phyloP scores from a whole-genome alignment of 1,140 invertebrate species.

The Lanistes nyassanus region DNA sequence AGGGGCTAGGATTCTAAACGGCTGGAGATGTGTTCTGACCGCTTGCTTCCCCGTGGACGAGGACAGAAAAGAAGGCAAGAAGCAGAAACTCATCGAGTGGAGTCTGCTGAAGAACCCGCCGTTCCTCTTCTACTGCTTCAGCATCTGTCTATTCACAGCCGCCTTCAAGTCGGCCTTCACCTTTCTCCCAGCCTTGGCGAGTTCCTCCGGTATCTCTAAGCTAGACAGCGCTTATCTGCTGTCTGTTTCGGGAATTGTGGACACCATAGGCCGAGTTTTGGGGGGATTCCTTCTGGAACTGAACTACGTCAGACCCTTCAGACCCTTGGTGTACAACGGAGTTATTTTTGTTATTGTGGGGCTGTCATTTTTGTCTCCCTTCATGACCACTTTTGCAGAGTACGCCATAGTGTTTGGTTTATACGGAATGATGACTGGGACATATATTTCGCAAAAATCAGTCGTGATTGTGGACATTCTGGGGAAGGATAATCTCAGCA shows the following conservation, averaged over 20 bases:
- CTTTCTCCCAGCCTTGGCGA: constrained; percentile 51
- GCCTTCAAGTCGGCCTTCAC: constrained; percentile 48
- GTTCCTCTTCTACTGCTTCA: constrained; percentile 47
- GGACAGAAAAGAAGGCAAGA: background rate
- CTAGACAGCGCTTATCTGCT: constrained; percentile 42
- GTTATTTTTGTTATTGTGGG: constrained; percentile 45
- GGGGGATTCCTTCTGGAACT: constrained; percentile 45
- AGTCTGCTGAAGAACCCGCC: constrained; percentile 46
- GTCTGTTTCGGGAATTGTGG: constrained; percentile 46
- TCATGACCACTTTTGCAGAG: constrained; percentile 30
- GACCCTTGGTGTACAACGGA: constrained; percentile 46
- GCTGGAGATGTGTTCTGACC: background rate
- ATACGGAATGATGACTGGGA: constrained; percentile 42
- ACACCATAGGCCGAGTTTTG: constrained; percentile 42
- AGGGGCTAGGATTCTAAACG: background rate
- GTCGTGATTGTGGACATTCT: constrained; percentile 91
- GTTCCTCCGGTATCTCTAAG: constrained; percentile 39
- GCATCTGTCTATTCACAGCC: constrained; percentile 47
- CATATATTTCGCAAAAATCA: constrained; percentile 86
- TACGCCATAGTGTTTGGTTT: constrained; percentile 36
- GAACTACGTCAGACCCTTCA: constrained; percentile 34
- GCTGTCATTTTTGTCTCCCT: constrained; percentile 42
- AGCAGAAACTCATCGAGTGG: constrained; percentile 38
- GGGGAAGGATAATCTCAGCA: constrained; percentile 89
- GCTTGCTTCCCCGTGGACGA: constrained; percentile 23